Base-by-base conservation (phyloP, 2,888 invertebrate species). In the Ophion ellenae region DNA sequence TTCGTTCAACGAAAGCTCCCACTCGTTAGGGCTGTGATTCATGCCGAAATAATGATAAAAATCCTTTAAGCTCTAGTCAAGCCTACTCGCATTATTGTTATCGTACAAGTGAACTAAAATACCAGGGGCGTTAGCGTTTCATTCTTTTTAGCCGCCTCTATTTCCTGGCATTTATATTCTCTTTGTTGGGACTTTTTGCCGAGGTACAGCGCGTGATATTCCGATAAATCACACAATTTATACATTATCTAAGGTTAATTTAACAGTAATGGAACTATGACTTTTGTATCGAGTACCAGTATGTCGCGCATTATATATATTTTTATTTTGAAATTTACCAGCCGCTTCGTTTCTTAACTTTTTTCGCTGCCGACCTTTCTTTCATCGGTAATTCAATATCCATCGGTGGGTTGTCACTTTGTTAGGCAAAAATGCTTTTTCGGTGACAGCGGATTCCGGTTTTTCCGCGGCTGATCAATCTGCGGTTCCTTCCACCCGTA, bases 21-120 rank as follows among this genome's bases (percentile, higher is more conserved):
- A 74, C 78, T 82, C 67, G 85, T 79, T 63, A 75, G 24, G 64
- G 57, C 85, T 78, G 77, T 78, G 82, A 82, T 75, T 78, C 57
- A 74, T 75, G 78, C 78, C 70, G 81, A 79, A 82, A 79, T 64
- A 71, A 79, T 32, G 63, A 24, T 78, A 64, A 63, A 81, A 70
- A 61, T 69, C 59, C 28, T 70, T 75, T 71, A 71, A 67, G 79
- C 61, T 79, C 85, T 85, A 85, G 85, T 85, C 82, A 79, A 78
- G 61, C 24, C 70, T 84, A 75, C 53, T 66, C 75, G 57, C 47
- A 71, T 76, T 2, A 63, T 9, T 17, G 53, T 63, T 40, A 14
- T 17, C 40, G 17, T 63, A n/a, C 66, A 17, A 66, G 17, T 36
- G 61, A 40, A 45, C 20, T 74, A 61, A 74, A 74, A 74, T 47